A percentile compares a stretch with the other conserved stretches of the same genome.
Evolutionary conservation across 2,888 invertebrate species (phyloP).

Genomic region (Vandiemenella viatica): DNA sequence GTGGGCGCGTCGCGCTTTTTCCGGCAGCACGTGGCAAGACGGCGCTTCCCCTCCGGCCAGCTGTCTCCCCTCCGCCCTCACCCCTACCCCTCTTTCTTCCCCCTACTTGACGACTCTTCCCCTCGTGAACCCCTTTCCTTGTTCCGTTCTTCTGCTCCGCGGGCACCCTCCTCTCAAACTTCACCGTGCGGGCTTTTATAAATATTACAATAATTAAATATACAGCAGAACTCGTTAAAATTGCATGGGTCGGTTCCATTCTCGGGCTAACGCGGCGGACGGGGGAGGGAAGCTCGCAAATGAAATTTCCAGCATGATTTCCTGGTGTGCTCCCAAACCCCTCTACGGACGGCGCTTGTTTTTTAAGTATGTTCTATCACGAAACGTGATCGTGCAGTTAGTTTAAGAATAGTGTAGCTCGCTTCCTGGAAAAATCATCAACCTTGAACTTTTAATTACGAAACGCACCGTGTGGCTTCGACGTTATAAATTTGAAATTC

Average conservation of each 20-base stretch:
- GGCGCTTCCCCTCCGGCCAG: background rate
- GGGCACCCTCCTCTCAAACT: conserved; percentile 2
- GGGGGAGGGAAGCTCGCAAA: conserved; percentile 15
- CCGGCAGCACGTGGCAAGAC: no score
- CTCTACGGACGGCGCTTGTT: conserved; percentile 5
- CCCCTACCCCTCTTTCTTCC: background rate
- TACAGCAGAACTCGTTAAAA: conserved; percentile 27
- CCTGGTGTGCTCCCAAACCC: conserved; percentile 4
- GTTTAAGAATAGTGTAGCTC: no score
- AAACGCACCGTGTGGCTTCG: no score
- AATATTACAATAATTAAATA: conserved; percentile 33
- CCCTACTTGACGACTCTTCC: conserved; percentile 3
- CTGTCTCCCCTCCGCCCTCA: background rate
- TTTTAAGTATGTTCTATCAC: conserved; percentile 8
- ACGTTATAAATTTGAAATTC: no score
- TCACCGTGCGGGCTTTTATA: conserved; percentile 25
- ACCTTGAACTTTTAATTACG: no score
- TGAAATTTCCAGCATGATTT: conserved; percentile 15
- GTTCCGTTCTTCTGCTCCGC: background rate
- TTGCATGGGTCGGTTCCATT: conserved; percentile 27
- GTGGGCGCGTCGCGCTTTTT: no score
- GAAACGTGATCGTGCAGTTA: background rate
- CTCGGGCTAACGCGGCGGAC: conserved; percentile 22
- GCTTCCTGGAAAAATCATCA: no score
- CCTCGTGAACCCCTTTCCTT: background rate